Evolutionary conservation across 2,888 invertebrate species (phyloP), one percentile per base, ranked within the genome.

Genomic region (Unio delphinus): DNA sequence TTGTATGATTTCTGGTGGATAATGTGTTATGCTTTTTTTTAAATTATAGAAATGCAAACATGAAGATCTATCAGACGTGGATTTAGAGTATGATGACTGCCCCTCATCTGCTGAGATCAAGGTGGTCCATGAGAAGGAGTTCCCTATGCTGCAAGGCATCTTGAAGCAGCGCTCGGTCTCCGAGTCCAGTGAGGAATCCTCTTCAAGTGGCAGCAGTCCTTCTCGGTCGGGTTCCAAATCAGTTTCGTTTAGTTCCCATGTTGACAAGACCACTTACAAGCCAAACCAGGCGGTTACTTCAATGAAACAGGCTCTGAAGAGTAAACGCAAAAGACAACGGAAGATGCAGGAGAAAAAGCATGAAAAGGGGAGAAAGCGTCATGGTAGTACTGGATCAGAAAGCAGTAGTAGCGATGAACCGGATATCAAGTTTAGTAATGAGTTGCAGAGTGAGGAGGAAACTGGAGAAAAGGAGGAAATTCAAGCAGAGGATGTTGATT

Each of bases 151-250:
- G 18, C 86, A 87, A 54, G 80, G 88, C 68, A 89, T 89, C 68
- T 81, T 89, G 26, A 88, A 87, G 77, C 86, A 85, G 72, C 75
- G 87, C 65, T 92, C 92, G 78, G 87, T 90, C 68, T 93, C 92
- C 0, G 93, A 92, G 77, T 92, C 92, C 34, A 91, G 91, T 74
- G 90, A 86, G 66, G 91, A 91, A 73, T 61, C 72, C 11, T 67
- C 63, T 1, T 73, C 76, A 64, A 64, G 66, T 28, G 62, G 61
- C 20, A 60, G 66, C 45, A 68, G 67, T 34, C 64, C 65, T 62
- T 59, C 68, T 62, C 69, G 70, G 20, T 68, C 75, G 4, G 20
- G n/a, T 0, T 68, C 54, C 54, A 68, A 59, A 61, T 87, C 86
- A 18, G 90, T 90, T 23, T 86, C 87, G 1, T 90, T 90, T 78